These are phyloP conservation scores for Acanthurus lineatus DNA, from an alignment of 2,797 vertebrate species.

Conservation along the genomic window DNA sequence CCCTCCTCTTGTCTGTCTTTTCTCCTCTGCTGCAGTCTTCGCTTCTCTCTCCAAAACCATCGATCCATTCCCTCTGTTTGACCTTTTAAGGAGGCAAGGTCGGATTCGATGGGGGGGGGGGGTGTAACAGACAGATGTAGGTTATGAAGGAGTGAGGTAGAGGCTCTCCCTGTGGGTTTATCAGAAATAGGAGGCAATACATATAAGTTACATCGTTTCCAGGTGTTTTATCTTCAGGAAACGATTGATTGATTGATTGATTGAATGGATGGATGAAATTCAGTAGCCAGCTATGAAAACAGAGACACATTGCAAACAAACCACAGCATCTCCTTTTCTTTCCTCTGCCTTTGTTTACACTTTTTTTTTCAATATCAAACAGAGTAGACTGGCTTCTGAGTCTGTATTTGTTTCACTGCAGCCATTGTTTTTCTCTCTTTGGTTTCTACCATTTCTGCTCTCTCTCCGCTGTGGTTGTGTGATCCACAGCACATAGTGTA, in stretches of 20 bases:
- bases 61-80: conserved; percentile 73
- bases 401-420: neutral
- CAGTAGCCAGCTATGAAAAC: neutral
- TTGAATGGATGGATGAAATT: neutral
- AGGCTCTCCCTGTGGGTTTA: neutral
- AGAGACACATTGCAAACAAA: neutral
- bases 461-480: neutral
- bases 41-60: conserved; percentile 48
- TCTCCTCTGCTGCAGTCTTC: conserved; percentile 10
- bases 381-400: neutral
- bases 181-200: neutral
- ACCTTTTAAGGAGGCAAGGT: conserved; percentile 70
- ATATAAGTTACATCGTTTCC: neutral
- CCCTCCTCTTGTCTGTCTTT: neutral
- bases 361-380: neutral
- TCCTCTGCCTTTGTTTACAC: neutral
- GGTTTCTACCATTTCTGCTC: neutral
- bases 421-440: neutral
- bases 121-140: conserved; percentile 6
- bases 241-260: neutral
- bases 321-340: neutral
- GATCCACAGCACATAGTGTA: neutral
- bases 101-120: conserved; percentile 20
- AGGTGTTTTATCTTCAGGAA: neutral
- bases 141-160: neutral